A percentile compares a stretch with the other conserved stretches of the same genome.
These are phyloP conservation scores for Mercenaria mercenaria DNA, from an alignment of 1,140 invertebrate species.

Conservation along the genomic window DNA sequence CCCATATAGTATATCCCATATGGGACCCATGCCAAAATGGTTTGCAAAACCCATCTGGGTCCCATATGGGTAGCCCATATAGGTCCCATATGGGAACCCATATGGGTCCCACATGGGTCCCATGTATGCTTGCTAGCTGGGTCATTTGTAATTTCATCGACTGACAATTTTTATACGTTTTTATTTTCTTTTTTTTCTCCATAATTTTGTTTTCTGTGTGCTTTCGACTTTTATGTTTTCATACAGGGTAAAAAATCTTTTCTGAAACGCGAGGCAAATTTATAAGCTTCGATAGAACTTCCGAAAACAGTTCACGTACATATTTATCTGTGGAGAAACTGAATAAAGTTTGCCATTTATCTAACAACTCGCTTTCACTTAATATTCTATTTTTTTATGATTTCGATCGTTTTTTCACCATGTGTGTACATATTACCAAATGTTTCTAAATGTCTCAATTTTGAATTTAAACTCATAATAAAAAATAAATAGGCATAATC, in stretches of 20 bases:
- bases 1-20: too few relatives aligned
- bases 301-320: background rate
- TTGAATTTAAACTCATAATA: background rate
- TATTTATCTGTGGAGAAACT: background rate
- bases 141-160: background rate
- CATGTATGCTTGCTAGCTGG: too few relatives aligned
- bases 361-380: background rate
- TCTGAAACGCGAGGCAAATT: background rate
- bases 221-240: background rate
- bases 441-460: conserved; percentile 13
- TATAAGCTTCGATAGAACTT: background rate
- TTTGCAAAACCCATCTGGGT: too few relatives aligned
- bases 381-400: background rate
- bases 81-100: too few relatives aligned
- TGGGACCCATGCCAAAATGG: too few relatives aligned
- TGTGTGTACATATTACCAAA: background rate
- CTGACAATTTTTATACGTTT: background rate
- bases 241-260: background rate
- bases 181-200: background rate
- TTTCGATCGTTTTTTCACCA: background rate
- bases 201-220: background rate
- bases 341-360: background rate
- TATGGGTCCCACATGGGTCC: too few relatives aligned
- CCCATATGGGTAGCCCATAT: too few relatives aligned
- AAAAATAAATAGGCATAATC: background rate